A percentile compares a stretch with the other conserved stretches of the same genome.
These are phyloP conservation scores for Delphinus delphis DNA, from an alignment of 2,113 vertebrate species.

Conservation along the genomic window DNA sequence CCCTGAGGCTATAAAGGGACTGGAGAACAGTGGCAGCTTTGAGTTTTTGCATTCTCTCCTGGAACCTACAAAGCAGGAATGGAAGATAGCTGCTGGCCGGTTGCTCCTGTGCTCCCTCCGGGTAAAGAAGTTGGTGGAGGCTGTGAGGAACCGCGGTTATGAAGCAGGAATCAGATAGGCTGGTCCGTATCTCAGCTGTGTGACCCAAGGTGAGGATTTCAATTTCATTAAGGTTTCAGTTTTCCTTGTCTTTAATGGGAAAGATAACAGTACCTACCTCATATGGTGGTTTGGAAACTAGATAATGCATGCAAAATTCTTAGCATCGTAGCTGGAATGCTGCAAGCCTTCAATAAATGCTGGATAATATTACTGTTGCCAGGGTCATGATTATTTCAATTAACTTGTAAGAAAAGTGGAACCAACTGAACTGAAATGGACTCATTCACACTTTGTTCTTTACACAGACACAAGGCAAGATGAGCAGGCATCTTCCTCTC, in stretches of 20 bases:
- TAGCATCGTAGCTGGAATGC: not conserved
- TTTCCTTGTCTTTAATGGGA: not conserved
- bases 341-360: not conserved
- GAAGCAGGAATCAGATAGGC: not conserved
- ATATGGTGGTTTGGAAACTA: not conserved
- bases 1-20: not conserved
- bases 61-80: not conserved
- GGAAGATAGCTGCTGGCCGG: not conserved
- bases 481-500: not conserved
- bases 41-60: not conserved
- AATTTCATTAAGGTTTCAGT: not conserved
- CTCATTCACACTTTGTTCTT: not conserved
- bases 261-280: not conserved
- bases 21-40: not conserved
- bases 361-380: not conserved
- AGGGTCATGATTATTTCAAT: not conserved
- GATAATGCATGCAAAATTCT: not conserved
- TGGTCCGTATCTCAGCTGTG: not conserved
- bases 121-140: not conserved
- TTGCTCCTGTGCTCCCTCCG: not conserved
- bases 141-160: not conserved
- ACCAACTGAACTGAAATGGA: not conserved
- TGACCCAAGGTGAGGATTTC: not conserved
- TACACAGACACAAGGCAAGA: not conserved
- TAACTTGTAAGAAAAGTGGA: slow-evolving; percentile 3